Conservation (phyloP, 2,797 vertebrate species). For the Psittacula echo region DNA sequence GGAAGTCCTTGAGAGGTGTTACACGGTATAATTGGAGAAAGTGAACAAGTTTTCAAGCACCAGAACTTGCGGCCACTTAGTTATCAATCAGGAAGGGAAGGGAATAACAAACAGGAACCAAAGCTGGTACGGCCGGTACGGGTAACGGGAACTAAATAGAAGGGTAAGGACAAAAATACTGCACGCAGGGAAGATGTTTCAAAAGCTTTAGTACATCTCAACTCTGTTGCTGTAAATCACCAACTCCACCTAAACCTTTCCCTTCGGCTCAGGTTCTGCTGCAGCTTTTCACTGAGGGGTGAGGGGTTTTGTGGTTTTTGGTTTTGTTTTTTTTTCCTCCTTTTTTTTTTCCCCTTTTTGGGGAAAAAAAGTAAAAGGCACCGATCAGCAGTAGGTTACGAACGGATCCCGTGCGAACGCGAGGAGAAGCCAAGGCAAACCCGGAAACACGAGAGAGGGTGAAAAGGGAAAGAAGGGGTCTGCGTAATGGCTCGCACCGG, state of each 20-base stretch:
- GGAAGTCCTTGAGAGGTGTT: background rate
- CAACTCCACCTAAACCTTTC: background rate
- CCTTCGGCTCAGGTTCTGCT: background rate
- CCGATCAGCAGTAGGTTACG: background rate
- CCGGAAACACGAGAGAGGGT: background rate
- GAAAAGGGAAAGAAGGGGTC: background rate
- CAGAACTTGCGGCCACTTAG: fast-evolving
- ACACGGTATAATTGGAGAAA: background rate
- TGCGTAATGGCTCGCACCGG: too few species aligned
- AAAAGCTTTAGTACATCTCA: background rate
- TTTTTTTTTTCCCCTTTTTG: background rate
- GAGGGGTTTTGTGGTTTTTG: background rate
- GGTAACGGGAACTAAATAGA: background rate
- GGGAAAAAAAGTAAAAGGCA: background rate
- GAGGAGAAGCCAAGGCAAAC: background rate
- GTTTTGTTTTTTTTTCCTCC: background rate
- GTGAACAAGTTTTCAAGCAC: background rate
- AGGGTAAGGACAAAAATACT: background rate
- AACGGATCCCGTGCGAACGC: background rate
- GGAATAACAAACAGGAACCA: background rate
- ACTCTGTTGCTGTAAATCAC: background rate
- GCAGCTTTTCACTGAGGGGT: background rate
- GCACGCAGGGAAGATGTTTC: background rate
- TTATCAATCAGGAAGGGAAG: fast-evolving
- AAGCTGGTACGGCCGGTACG: background rate